A percentile compares a stretch with the other conserved stretches of the same genome.
These are phyloP conservation scores for Enteromius anoplus DNA, from an alignment of 2,797 vertebrate genomes.

Conservation along the genomic window DNA sequence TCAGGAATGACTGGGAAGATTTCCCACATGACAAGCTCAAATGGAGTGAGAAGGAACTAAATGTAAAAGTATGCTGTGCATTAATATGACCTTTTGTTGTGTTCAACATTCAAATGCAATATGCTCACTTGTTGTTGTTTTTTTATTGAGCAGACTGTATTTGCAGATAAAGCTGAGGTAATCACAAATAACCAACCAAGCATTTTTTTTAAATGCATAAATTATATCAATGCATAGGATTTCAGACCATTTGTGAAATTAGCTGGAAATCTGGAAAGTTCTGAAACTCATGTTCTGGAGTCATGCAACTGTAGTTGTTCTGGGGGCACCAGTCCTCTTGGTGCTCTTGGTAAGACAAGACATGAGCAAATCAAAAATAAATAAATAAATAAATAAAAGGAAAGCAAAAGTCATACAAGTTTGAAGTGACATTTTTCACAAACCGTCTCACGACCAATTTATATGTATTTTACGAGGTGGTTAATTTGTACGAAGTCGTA, in stretches of 20 bases:
- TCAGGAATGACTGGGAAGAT: neutral
- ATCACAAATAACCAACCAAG: conserved; percentile 6
- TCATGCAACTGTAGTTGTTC: neutral
- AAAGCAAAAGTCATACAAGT: neutral
- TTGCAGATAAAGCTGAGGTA: neutral
- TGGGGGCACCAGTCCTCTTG: no score
- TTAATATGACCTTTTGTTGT: neutral
- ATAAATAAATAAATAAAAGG: no score
- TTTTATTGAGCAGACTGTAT: neutral
- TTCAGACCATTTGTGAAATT: neutral
- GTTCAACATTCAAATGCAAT: neutral
- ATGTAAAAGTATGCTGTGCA: neutral
- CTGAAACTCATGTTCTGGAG: neutral
- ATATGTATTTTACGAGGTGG: no score
- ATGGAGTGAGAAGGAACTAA: neutral
- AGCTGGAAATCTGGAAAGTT: neutral
- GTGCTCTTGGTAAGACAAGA: neutral
- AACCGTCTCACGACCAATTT: no score
- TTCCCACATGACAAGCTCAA: conserved; percentile 20
- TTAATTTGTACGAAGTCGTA: no score
- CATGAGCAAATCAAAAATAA: neutral
- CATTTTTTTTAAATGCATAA: neutral
- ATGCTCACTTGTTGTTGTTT: neutral
- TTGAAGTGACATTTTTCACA: no score
- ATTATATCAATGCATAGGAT: neutral